Conservation (phyloP, 2,888 invertebrate genomes). For the Drosophila macrospina region DNA sequence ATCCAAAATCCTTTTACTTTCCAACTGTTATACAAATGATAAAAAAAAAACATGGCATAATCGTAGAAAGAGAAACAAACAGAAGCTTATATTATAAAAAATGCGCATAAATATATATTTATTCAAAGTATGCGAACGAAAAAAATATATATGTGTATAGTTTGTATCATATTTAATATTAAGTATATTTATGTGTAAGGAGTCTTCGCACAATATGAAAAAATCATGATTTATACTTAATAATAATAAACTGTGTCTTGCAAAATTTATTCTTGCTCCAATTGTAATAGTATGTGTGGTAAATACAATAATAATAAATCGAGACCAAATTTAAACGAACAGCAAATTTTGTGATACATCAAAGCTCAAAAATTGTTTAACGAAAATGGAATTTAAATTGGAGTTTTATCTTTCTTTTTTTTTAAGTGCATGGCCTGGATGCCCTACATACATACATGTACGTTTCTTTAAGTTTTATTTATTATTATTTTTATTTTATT, state of each 20-base stretch:
- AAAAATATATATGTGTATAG: constrained; percentile 24
- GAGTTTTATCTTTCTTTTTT: not conserved
- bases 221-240: constrained; percentile 34
- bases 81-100: constrained; percentile 32
- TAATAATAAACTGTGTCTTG: constrained; percentile 24
- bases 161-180: constrained; percentile 35
- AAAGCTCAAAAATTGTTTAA: constrained; percentile 15
- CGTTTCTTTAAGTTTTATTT: not conserved
- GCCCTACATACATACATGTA: constrained; percentile 22
- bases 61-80: constrained; percentile 12
- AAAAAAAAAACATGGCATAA: constrained; percentile 7
- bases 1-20: constrained; percentile 8
- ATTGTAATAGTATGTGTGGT: constrained; percentile 21
- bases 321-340: constrained; percentile 17
- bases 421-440: constrained; percentile 6
- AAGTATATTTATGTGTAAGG: constrained; percentile 41
- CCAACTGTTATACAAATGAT: constrained; percentile 47
- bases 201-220: constrained; percentile 37
- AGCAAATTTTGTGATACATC: constrained; percentile 23
- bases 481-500: not conserved
- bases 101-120: constrained; percentile 60
- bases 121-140: constrained; percentile 51
- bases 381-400: constrained; percentile 25
- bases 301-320: constrained; percentile 22
- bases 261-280: constrained; percentile 29